A percentile compares a stretch with the other conserved stretches of the same genome.
phyloP scores from a whole-genome alignment of 2,797 vertebrate species.

The Pogoniulus pusillus region DNA sequence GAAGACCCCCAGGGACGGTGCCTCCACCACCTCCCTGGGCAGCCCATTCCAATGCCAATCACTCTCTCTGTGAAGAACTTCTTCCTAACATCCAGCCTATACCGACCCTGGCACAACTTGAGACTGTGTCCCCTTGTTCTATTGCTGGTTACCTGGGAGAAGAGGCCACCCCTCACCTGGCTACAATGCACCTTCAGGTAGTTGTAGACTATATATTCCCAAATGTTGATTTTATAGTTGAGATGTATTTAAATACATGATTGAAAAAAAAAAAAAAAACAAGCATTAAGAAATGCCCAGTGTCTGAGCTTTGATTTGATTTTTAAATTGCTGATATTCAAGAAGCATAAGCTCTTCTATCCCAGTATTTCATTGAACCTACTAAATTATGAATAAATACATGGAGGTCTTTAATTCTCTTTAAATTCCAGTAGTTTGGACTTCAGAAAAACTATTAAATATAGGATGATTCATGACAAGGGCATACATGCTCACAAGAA shows the following conservation, averaged over 20 bases:
- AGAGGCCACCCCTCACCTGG: too few relatives aligned
- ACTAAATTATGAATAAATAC: neutral
- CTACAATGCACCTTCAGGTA: too few relatives aligned
- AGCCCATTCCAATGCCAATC: too few relatives aligned
- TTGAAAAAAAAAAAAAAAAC: neutral
- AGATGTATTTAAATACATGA: neutral
- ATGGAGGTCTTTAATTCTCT: neutral
- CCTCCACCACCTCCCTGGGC: too few relatives aligned
- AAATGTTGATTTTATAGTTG: neutral
- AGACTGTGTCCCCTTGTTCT: too few relatives aligned
- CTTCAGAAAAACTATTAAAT: neutral
- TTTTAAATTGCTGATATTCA: neutral
- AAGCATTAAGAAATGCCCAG: neutral
- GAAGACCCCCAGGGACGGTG: too few relatives aligned
- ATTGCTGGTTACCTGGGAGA: too few relatives aligned
- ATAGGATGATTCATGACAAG: neutral
- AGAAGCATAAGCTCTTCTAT: neutral
- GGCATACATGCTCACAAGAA: neutral
- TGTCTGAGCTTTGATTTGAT: neutral
- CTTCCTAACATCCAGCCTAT: too few relatives aligned
- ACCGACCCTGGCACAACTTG: too few relatives aligned
- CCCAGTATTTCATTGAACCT: neutral
- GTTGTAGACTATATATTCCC: too few relatives aligned
- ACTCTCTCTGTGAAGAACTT: too few relatives aligned
- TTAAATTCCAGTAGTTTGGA: neutral